These are phyloP conservation scores for Xenopus petersii DNA, from an alignment of 2,797 vertebrate species.

Conservation along the genomic window DNA sequence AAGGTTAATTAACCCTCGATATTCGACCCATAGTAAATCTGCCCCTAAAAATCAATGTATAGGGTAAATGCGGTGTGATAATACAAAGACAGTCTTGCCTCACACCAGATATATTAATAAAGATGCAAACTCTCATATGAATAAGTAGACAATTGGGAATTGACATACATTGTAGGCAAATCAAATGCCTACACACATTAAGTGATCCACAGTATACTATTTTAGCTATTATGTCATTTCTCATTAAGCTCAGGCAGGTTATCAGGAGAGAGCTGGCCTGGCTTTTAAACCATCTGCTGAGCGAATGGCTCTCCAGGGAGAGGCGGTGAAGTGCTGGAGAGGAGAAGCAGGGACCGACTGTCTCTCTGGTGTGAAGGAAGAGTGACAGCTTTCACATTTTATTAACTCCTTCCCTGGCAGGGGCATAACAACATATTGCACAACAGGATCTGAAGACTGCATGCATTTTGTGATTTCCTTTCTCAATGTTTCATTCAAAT, in stretches of 20 bases:
- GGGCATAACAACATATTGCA: constrained; percentile 8
- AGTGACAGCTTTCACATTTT: constrained; percentile 34
- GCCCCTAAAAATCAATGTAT: too few relatives aligned
- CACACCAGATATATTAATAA: too few relatives aligned
- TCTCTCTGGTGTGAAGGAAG: constrained; percentile 11
- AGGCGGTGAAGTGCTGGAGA: constrained; percentile 23
- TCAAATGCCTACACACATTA: constrained; percentile 15
- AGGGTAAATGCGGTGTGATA: too few relatives aligned
- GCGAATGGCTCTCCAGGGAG: constrained; percentile 34
- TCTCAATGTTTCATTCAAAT: too few relatives aligned
- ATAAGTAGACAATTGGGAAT: background rate
- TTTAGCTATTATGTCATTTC: constrained; percentile 33
- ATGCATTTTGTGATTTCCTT: too few relatives aligned
- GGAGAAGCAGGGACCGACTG: constrained; percentile 28
- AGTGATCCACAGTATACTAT: constrained; percentile 27
- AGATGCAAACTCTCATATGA: too few relatives aligned
- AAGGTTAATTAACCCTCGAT: too few relatives aligned
- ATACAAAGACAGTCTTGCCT: too few relatives aligned
- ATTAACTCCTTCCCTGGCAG: constrained; percentile 32
- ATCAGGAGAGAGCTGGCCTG: constrained; percentile 39
- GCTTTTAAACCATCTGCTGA: constrained; percentile 45
- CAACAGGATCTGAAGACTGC: background rate
- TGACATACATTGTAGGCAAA: constrained; percentile 14
- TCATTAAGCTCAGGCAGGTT: constrained; percentile 43
- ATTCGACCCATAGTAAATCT: too few relatives aligned